Conservation (phyloP, 35 echinoderm and acorn worm species). For the Hemicentrotus pulcherrimus region DNA sequence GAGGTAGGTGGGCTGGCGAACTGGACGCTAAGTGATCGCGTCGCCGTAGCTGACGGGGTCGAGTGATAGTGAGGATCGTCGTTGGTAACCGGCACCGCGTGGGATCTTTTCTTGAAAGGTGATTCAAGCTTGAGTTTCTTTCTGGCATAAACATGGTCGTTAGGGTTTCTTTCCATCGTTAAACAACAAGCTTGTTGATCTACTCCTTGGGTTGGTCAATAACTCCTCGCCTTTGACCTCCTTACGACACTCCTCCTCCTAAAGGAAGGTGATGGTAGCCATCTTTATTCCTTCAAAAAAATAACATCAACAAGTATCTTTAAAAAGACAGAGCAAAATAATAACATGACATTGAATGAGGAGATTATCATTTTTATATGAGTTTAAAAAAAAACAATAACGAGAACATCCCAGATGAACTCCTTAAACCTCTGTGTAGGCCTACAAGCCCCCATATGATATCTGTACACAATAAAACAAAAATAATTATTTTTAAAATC, state of each 20-base stretch:
- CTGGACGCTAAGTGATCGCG: constrained; percentile 32
- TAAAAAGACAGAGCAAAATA: background rate
- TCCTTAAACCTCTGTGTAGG: no score
- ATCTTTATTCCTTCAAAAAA: background rate
- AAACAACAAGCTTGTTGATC: constrained; percentile 28
- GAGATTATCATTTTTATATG: no score
- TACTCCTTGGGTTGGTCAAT: constrained; percentile 37
- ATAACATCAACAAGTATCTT: background rate
- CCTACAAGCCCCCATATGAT: no score
- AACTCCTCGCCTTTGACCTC: constrained; percentile 40
- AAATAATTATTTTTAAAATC: no score
- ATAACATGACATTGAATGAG: background rate
- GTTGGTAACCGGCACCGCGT: constrained; percentile 21
- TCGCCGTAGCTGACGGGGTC: constrained; percentile 35
- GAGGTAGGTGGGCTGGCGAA: constrained; percentile 32
- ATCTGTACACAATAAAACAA: no score
- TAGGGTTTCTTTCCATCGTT: constrained; percentile 34
- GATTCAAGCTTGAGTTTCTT: constrained; percentile 11
- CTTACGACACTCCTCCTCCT: background rate
- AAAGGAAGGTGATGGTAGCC: background rate
- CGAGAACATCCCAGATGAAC: no score
- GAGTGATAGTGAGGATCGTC: constrained; percentile 19
- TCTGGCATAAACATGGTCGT: constrained; percentile 34
- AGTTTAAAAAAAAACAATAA: no score
- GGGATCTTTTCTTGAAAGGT: constrained; percentile 27